Percentiles rank a stretch among this genome's conserved stretches.
Evolutionary conservation across 2,797 vertebrate species (phyloP).

Genomic region (Anguilla pacifica): DNA sequence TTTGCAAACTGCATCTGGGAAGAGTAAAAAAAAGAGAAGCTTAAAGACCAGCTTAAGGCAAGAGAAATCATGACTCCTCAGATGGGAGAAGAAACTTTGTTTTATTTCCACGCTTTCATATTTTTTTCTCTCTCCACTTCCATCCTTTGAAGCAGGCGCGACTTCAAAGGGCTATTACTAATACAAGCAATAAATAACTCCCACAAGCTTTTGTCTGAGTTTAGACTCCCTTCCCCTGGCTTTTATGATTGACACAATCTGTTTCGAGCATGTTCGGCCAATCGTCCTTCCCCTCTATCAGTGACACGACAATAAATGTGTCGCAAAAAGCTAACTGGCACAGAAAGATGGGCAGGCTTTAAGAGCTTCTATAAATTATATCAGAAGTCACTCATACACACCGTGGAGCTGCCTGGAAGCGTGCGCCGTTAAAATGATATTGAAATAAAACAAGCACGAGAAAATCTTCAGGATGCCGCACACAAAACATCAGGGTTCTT

Average conservation of each 20-base stretch:
- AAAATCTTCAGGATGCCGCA: background rate
- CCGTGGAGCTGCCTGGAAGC: background rate
- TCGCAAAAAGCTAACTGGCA: slow-evolving; percentile 20
- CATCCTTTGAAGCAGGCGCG: slow-evolving; percentile 51
- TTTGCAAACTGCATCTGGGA: slow-evolving; percentile 38
- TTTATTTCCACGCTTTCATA: slow-evolving; percentile 52
- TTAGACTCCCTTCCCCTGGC: slow-evolving; percentile 39
- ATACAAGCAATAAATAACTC: slow-evolving; percentile 63
- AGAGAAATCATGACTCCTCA: slow-evolving; percentile 52
- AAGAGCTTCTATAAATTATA: slow-evolving; percentile 3
- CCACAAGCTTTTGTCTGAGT: slow-evolving; percentile 53
- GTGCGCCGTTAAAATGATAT: background rate
- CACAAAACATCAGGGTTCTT: background rate
- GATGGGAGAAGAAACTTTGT: slow-evolving; percentile 60
- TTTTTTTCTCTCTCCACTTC: slow-evolving; percentile 42
- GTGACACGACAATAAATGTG: slow-evolving; percentile 27
- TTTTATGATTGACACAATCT: slow-evolving; percentile 53
- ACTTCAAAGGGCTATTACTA: slow-evolving; percentile 66
- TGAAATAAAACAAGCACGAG: background rate
- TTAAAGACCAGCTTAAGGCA: slow-evolving; percentile 51
- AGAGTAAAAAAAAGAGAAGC: background rate
- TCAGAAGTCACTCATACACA: background rate
- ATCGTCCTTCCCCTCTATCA: slow-evolving; percentile 28
- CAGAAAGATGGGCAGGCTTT: slow-evolving; percentile 11
- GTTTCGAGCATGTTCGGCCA: slow-evolving; percentile 29